These are phyloP conservation scores for Ictalurus punctatus DNA, from an alignment of 2,113 vertebrate species.

Conservation along the genomic window DNA sequence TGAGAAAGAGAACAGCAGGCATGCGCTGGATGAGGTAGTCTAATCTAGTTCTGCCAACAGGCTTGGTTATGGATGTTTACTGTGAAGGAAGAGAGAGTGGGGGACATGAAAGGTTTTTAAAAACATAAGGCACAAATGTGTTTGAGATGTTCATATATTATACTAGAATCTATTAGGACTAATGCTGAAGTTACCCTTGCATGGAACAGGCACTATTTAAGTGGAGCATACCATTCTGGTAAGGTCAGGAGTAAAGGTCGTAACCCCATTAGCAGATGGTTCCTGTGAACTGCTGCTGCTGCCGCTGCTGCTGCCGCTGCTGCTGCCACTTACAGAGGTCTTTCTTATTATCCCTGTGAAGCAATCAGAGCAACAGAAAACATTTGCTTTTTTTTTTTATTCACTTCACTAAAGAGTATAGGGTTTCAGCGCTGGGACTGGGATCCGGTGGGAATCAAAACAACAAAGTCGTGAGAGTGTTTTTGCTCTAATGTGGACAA, in stretches of 20 bases:
- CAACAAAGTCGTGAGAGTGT: neutral
- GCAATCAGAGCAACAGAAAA: slow-evolving; percentile 21
- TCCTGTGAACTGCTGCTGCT: slow-evolving; percentile 76
- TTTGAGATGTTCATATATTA: neutral
- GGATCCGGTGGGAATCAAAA: neutral
- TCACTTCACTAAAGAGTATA: neutral
- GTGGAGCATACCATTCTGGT: slow-evolving; percentile 81
- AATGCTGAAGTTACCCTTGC: neutral
- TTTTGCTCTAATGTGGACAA: neutral
- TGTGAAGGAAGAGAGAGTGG: slow-evolving; percentile 42
- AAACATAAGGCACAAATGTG: neutral
- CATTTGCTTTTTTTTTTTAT: neutral
- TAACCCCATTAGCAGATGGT: slow-evolving; percentile 84
- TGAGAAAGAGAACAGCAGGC: slow-evolving; percentile 51
- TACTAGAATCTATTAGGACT: neutral
- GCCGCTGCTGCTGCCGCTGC: slow-evolving; percentile 59
- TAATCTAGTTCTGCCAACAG: slow-evolving; percentile 48
- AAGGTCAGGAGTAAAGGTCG: slow-evolving; percentile 83
- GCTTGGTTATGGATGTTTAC: slow-evolving; percentile 62
- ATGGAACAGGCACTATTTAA: neutral
- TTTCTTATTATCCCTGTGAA: slow-evolving; percentile 86
- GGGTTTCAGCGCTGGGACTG: neutral
- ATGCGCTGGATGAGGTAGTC: slow-evolving; percentile 74
- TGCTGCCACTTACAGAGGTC: slow-evolving; percentile 85
- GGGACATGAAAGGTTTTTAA: neutral